Conservation (phyloP, 2,797 vertebrate species). For the Mus spretus region DNA sequence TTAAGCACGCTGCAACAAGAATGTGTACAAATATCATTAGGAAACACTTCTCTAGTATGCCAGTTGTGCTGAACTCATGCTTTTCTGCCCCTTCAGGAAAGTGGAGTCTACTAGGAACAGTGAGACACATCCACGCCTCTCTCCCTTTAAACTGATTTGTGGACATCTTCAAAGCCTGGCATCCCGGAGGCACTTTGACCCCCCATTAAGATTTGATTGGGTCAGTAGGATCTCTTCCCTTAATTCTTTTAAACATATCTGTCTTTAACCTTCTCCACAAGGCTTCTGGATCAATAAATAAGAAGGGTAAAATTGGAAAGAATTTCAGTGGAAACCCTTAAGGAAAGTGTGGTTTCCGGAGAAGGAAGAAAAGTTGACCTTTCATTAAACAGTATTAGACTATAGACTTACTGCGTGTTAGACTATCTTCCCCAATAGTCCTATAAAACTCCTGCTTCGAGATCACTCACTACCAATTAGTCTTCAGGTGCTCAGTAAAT, state of each 20-base stretch:
- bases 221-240: not conserved
- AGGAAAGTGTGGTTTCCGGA: slow-evolving; percentile 49
- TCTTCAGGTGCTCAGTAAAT: not conserved
- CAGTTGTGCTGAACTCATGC: slow-evolving; percentile 50
- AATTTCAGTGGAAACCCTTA: slow-evolving; percentile 58
- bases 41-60: slow-evolving; percentile 54
- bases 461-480: slow-evolving; percentile 11
- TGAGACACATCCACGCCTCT: not conserved
- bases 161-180: not conserved
- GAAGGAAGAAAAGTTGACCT: slow-evolving; percentile 66
- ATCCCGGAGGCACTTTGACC: not conserved
- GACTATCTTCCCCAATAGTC: slow-evolving; percentile 11
- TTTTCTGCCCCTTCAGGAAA: not conserved
- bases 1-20: slow-evolving; percentile 62
- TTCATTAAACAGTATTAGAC: slow-evolving; percentile 64
- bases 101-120: not conserved
- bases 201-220: not conserved
- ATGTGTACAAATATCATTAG: slow-evolving; percentile 62
- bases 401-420: slow-evolving; percentile 38
- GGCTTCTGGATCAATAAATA: slow-evolving; percentile 62
- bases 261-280: slow-evolving; percentile 33
- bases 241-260: slow-evolving; percentile 42
- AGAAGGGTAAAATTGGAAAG: slow-evolving; percentile 60
- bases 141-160: not conserved
- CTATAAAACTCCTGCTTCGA: slow-evolving; percentile 26